Evolutionary conservation across 2,888 invertebrate genomes (phyloP), one percentile per base, ranked within the genome.

Genomic region (Drosophila paracracens): DNA sequence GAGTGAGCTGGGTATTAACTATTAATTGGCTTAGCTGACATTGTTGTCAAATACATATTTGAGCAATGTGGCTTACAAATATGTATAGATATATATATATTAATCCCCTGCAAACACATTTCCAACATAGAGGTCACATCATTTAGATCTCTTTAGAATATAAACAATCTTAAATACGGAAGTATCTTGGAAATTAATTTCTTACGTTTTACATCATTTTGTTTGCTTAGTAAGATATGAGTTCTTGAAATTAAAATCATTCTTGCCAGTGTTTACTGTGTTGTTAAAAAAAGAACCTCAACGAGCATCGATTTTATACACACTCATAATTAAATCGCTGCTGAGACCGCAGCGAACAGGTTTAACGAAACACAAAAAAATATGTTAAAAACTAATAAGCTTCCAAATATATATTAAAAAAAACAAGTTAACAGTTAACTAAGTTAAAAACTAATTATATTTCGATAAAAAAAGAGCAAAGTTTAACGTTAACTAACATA

Each of bases 21-120:
- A 27, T 56, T 21, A 50, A 51, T 35, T 56, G 52, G 13, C 16
- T 38, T 40, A 21, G 25, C 40, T 69, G 50, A 54, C 62, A 59
- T 16, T 65, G 58, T 62, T 35, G 21, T 18, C 57, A 65, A 70
- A 65, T 31, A 74, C 36, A 48, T 46, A 35, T 63, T 63, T 43
- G 4, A 56, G n/a, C 21, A 46, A 25, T 25, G 46, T 16, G 21
- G 16, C 16, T 46, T 25, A 46, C 7, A 46, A n/a, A 40, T 10
- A 33, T 33, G 4, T 33, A 33, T 33, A 2, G 4, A 40, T 4
- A 33, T 31, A 2, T 31, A 31, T 31, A 33, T n/a, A 38, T 1
- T 43, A 2, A 21, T 21, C 11, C 5, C 11, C 43, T 43, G 43
- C 2, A 21, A 25, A 27, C 46, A 46, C 8, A 46, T 8, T 25